Evolutionary conservation across 2,113 vertebrate genomes (phyloP), one percentile per base, ranked within the genome.

Genomic region (Catharus bicknelli): DNA sequence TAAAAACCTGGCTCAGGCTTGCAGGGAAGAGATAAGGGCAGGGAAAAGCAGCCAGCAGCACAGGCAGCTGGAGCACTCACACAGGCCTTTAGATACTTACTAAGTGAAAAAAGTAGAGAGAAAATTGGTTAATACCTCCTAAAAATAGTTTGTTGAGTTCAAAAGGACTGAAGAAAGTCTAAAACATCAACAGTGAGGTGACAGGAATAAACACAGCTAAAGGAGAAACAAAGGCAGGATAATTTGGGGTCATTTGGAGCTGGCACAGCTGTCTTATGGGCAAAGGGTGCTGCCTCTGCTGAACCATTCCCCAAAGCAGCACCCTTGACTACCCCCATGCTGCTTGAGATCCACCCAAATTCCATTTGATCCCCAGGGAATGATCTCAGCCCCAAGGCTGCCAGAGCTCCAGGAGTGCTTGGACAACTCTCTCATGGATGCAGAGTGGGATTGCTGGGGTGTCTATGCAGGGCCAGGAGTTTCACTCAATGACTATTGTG

Each of bases 221-320:
- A 76, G 34, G 8, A 83, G 55, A 88, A 69, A 38, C 6, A 58
- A 54, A 64, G 10, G 50, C 42, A 36, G 69, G 54, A n/a, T 13
- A 61, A 40, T 16, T 1, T 11, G 73, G 57, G 34, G 42, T 10
- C 8, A 27, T 13, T 7, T 16, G 43, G 47, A 63, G 66, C 59
- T 74, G 42, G 38, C 47, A 69, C 34, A 15, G 34, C 7, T 62
- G 5, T 16, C 25, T 32, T 4, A 51, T 0, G 1, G 48, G 23
- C 0, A 2, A 48, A 12, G 8, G 40, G 20, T 29, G 21, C 77
- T 77, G 54, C 13, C n/a, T 55, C 43, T 77, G 42, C 36, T 19
- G 3, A 4, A 5, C 10, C 3, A 1, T 22, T 42, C 23, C 42
- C 11, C 0, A 38, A 9, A 0, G 1, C 1, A 8, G 20, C 13